Conservation (phyloP, 2,888 invertebrate genomes). For the Folsomia manolachei region DNA sequence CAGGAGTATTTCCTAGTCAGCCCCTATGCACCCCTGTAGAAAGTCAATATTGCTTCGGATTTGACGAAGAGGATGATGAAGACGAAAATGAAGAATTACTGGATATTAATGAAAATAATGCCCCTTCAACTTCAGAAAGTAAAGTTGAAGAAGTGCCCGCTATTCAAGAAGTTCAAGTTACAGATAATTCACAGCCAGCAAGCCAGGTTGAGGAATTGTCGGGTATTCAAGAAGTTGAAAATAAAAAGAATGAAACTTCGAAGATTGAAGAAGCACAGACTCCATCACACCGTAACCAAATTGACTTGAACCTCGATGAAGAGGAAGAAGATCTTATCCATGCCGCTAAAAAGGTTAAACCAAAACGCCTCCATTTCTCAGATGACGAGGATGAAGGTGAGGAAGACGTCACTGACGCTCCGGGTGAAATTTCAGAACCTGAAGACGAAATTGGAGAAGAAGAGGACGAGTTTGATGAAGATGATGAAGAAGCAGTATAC, state of each 20-base stretch:
- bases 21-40: conserved; percentile 50
- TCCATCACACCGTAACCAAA: background rate
- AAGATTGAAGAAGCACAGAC: background rate
- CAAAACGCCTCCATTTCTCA: background rate
- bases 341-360: background rate
- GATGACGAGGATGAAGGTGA: conserved; percentile 34
- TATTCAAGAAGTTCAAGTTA: background rate
- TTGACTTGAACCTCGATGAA: background rate
- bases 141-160: background rate
- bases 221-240: background rate
- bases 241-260: background rate
- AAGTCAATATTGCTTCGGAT: conserved; percentile 34
- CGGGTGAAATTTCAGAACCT: conserved; percentile 30
- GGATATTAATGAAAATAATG: background rate
- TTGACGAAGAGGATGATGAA: conserved; percentile 40
- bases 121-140: background rate
- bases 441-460: conserved; percentile 51
- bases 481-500: conserved; percentile 32
- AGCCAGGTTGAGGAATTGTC: background rate
- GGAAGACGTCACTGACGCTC: conserved; percentile 31
- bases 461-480: conserved; percentile 50
- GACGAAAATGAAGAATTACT: conserved; percentile 18
- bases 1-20: conserved; percentile 60
- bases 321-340: conserved; percentile 39
- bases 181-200: background rate